Percentiles rank a stretch among this genome's conserved stretches.
Evolutionary conservation across 1,140 invertebrate species (phyloP).

Genomic region (Latrodectus geometricus): DNA sequence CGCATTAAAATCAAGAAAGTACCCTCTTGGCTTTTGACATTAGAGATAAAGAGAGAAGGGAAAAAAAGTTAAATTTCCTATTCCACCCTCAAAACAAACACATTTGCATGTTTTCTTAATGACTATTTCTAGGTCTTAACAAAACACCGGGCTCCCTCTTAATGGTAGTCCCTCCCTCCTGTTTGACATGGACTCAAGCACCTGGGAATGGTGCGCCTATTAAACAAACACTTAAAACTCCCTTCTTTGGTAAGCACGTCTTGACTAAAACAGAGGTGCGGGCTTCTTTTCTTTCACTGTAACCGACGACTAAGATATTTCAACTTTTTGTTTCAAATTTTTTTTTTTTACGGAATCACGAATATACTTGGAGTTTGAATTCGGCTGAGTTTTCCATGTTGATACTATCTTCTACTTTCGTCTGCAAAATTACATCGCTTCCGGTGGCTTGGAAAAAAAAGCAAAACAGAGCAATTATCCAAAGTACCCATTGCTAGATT

Average conservation of each 20-base stretch:
- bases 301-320: too few relatives aligned
- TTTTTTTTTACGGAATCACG: too few relatives aligned
- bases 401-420: too few relatives aligned
- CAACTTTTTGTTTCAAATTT: too few relatives aligned
- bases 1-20: neutral
- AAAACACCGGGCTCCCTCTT: neutral
- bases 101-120: neutral
- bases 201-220: conserved; percentile 8
- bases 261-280: neutral
- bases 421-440: too few relatives aligned
- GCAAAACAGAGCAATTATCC: too few relatives aligned
- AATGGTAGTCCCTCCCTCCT: neutral
- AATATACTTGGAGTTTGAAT: too few relatives aligned
- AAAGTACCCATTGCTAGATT: too few relatives aligned
- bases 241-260: neutral
- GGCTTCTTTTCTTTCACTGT: too few relatives aligned
- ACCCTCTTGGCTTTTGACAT: neutral
- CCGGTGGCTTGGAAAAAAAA: too few relatives aligned
- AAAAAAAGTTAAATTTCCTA: neutral
- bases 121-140: neutral
- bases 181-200: neutral
- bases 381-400: too few relatives aligned
- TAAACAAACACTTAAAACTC: conserved; percentile 12
- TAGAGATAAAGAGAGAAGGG: neutral
- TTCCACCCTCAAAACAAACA: conserved; percentile 22